Evolutionary conservation across 2,113 vertebrate species (phyloP), one percentile per base, ranked within the genome.

Genomic region (Pelmatolapia mariae): DNA sequence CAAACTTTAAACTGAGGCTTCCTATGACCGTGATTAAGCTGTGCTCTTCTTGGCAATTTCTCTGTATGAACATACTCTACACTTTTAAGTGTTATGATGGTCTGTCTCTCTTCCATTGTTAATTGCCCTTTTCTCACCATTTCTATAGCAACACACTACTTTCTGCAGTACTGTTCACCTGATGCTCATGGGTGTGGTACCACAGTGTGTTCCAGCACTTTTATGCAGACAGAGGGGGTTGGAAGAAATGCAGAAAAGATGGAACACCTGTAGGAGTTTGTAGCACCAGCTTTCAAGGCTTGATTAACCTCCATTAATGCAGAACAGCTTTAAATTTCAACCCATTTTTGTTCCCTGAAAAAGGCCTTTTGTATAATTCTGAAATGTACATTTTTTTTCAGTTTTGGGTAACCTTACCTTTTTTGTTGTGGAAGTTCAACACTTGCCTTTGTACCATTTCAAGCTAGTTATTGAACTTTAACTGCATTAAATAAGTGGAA

Each of bases 391-490:
- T 22, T 54, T 7, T 54, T 54, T 54, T 12, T 2, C n/a, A 54
- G 10, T n/a, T 52, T 53, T n/a, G 18, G 47, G 1, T 52, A 19
- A 52, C 47, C 50, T 52, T 52, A 3, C 50, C 19, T 10, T 53
- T 53, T 2, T n/a, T 53, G 19, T 6, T 54, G 10, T 22, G n/a
- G 10, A 22, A 54, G 52, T 54, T 54, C 10, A 54, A 1, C 1
- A 54, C 5, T 53, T 3, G 22, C 52, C 52, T 53, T 53, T 53
- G 52, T 11, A 53, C 0, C 5, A 53, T 53, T 53, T 53, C n/a
- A 6, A 53, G 52, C 3, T 0, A 53, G 1, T 22, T 1, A 22
- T 53, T 53, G 52, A 2, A 53, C 52, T 4, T 53, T 3, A 22
- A 22, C 19, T 53, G 5, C 52, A 43, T 12, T 13, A 6, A 22